Conservation (phyloP, 2,888 invertebrate species). For the Lamproptera curius region DNA sequence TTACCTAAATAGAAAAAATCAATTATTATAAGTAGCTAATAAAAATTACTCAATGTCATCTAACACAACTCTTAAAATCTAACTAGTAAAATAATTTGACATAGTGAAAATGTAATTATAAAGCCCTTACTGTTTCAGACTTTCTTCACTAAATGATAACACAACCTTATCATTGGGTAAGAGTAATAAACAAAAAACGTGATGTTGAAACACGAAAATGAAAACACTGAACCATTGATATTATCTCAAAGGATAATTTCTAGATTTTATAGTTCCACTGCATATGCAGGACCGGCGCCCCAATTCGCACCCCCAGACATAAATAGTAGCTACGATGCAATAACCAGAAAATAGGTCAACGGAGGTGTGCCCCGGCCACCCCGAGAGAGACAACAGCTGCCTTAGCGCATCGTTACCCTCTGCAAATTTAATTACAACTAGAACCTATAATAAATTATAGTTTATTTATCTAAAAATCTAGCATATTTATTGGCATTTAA, state of each 20-base stretch:
- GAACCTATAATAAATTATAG: constrained; percentile 24
- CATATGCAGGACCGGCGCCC: constrained; percentile 60
- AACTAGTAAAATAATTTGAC: too few species aligned
- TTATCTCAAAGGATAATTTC: neutral
- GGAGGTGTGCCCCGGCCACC: constrained; percentile 72
- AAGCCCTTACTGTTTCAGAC: too few species aligned
- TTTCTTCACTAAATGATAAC: too few species aligned
- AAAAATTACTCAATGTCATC: too few species aligned
- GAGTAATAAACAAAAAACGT: too few species aligned
- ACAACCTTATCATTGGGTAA: too few species aligned
- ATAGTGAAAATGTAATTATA: too few species aligned
- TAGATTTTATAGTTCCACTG: constrained; percentile 32
- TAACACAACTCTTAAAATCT: too few species aligned
- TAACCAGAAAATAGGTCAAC: constrained; percentile 77
- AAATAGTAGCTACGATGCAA: constrained; percentile 73
- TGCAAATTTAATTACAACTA: constrained; percentile 47
- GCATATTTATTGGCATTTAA: constrained; percentile 29
- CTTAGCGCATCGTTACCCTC: constrained; percentile 48
- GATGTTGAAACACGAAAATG: too few species aligned
- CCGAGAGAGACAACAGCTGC: constrained; percentile 56
- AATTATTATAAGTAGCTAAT: too few species aligned
- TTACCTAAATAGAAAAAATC: too few species aligned
- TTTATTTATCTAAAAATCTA: constrained; percentile 37
- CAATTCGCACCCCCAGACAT: constrained; percentile 64
- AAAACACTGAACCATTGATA: too few species aligned